Percentiles rank a stretch among this genome's conserved stretches.
These are phyloP conservation scores for Parotocinclus haroldoi DNA, from an alignment of 2,797 vertebrate species.

Conservation along the genomic window DNA sequence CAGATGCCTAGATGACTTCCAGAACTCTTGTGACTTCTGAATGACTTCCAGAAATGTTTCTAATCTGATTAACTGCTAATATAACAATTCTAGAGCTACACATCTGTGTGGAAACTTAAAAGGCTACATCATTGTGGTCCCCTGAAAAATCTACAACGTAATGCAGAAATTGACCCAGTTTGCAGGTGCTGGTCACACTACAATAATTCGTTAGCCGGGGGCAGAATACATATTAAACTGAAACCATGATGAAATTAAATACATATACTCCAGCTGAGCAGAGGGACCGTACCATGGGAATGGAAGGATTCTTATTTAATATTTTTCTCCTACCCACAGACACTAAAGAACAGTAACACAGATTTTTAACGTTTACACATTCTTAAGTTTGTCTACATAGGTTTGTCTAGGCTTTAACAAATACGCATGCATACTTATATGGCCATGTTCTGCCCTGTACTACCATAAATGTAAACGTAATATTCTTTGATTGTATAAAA, in stretches of 20 bases:
- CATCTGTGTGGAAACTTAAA: not conserved
- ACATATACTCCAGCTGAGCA: conserved; percentile 16
- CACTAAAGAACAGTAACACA: not conserved
- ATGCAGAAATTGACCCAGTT: conserved; percentile 31
- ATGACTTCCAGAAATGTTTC: not conserved
- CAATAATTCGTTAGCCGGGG: conserved; percentile 18
- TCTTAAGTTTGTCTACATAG: too few relatives aligned
- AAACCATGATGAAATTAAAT: conserved; percentile 36
- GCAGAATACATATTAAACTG: conserved; percentile 27
- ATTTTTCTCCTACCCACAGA: not conserved
- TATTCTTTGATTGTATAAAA: too few relatives aligned
- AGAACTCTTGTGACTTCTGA: too few relatives aligned
- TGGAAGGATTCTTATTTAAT: conserved; percentile 25
- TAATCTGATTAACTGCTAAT: not conserved
- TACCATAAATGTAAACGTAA: too few relatives aligned
- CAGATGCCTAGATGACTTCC: conserved; percentile 14
- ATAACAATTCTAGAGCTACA: not conserved
- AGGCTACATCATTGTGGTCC: too few relatives aligned
- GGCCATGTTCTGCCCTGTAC: too few relatives aligned
- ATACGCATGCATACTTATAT: too few relatives aligned
- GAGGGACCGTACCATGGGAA: conserved; percentile 11
- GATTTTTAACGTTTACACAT: not conserved
- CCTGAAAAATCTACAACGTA: not conserved
- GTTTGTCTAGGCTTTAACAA: too few relatives aligned
- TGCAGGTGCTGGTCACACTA: conserved; percentile 23